These are phyloP conservation scores for Harpagus bidentatus DNA, from an alignment of 2,113 vertebrate species.

Conservation along the genomic window DNA sequence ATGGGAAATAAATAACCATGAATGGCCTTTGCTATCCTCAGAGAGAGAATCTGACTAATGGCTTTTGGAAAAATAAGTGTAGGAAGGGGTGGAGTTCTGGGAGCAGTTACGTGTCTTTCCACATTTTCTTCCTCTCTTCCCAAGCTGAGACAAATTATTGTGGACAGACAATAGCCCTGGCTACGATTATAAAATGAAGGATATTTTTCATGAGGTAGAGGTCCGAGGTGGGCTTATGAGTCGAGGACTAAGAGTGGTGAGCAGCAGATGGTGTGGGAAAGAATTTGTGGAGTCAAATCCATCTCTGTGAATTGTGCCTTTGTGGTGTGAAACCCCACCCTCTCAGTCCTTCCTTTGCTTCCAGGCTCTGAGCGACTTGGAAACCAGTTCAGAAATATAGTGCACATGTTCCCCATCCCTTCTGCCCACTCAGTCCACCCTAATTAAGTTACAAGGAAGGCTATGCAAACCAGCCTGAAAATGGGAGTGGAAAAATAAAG, in stretches of 20 bases:
- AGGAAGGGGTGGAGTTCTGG: background rate
- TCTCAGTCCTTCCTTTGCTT: background rate
- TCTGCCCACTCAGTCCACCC: background rate
- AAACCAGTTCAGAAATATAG: background rate
- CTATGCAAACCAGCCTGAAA: background rate
- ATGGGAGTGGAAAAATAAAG: background rate
- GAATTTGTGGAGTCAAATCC: background rate
- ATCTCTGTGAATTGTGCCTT: background rate
- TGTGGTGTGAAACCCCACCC: background rate
- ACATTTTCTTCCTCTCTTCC: background rate
- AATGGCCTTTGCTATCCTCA: background rate
- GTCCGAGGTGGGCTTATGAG: background rate
- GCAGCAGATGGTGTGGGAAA: slow-evolving; percentile 1
- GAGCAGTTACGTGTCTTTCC: background rate
- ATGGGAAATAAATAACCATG: background rate
- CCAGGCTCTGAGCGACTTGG: background rate
- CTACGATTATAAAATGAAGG: background rate
- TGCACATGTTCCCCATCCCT: background rate
- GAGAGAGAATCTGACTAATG: background rate
- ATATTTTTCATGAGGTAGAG: background rate
- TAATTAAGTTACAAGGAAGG: background rate
- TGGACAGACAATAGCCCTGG: background rate
- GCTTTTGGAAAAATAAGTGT: background rate
- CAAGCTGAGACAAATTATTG: background rate
- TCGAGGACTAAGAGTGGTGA: background rate